Conservation (phyloP, 2,113 vertebrate genomes). For the Rhadina sibilatrix region DNA sequence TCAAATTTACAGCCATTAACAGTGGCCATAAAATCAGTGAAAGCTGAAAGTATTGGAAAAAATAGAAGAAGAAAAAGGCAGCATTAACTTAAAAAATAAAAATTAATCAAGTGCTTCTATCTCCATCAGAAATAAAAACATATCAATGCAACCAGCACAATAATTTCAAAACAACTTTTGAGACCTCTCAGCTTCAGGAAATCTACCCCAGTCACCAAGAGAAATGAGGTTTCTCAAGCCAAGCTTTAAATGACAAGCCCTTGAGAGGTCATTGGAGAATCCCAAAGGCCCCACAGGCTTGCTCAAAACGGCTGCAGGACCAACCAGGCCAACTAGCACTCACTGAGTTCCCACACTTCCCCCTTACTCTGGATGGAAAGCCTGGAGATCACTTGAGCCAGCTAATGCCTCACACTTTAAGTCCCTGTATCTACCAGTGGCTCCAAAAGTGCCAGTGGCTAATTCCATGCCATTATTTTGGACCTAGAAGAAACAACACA, state of each 20-base stretch:
- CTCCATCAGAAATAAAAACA: background rate
- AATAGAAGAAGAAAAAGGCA: background rate
- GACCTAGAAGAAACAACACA: background rate
- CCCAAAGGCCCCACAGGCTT: background rate
- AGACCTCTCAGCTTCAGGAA: background rate
- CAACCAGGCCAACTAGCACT: background rate
- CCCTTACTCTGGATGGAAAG: background rate
- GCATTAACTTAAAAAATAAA: background rate
- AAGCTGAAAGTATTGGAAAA: background rate
- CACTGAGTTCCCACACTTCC: background rate
- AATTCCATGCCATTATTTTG: background rate
- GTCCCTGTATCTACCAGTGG: background rate
- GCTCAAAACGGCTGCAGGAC: accelerated
- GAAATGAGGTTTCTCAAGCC: background rate
- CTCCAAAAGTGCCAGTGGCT: background rate
- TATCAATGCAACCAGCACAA: background rate
- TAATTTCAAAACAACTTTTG: background rate
- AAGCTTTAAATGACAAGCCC: background rate
- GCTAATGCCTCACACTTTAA: background rate
- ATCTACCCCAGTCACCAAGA: background rate
- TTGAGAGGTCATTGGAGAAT: background rate
- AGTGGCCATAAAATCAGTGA: background rate
- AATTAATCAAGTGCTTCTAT: background rate
- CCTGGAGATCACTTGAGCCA: background rate
- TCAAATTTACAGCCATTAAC: background rate